Conservation (phyloP, 2,888 invertebrate species). For the Drosophila longiperda region DNA sequence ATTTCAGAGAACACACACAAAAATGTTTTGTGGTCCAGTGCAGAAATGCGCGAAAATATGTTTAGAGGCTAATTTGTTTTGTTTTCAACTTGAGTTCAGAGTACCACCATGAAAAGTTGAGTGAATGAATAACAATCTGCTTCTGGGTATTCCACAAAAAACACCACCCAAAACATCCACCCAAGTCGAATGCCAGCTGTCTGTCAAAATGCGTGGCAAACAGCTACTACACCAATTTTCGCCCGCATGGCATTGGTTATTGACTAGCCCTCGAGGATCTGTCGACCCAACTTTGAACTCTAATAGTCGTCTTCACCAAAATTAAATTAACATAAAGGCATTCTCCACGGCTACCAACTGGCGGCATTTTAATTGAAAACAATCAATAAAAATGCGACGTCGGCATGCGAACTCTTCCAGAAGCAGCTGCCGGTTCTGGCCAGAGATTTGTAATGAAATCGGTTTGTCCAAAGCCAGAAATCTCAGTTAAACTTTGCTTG, state of each 20-base stretch:
- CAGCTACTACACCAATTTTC: slow-evolving; percentile 33
- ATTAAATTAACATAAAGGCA: slow-evolving; percentile 75
- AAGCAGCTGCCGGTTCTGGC: slow-evolving; percentile 12
- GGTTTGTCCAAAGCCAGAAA: slow-evolving; percentile 9
- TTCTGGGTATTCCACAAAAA: background rate
- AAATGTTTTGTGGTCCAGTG: slow-evolving; percentile 39
- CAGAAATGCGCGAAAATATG: slow-evolving; percentile 56
- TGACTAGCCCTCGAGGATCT: slow-evolving; percentile 41
- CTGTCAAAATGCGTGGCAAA: slow-evolving; percentile 43
- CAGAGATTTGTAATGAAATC: slow-evolving; percentile 16
- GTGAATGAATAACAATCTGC: slow-evolving; percentile 48
- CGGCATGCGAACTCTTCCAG: slow-evolving; percentile 22
- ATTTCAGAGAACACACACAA: background rate
- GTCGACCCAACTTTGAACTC: slow-evolving; percentile 68
- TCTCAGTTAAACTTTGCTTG: slow-evolving; percentile 1
- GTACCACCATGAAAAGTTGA: slow-evolving; percentile 38
- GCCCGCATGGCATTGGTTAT: slow-evolving; percentile 53
- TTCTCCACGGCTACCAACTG: slow-evolving; percentile 55
- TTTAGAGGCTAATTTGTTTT: slow-evolving; percentile 58
- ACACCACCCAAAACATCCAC: background rate
- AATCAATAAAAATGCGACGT: slow-evolving; percentile 59
- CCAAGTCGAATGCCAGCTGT: slow-evolving; percentile 34
- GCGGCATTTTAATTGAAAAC: slow-evolving; percentile 75
- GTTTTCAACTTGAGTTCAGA: slow-evolving; percentile 22
- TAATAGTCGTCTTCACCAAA: slow-evolving; percentile 51